Percentiles rank a stretch among this genome's conserved stretches.
Conservation (phyloP, 2,888 invertebrate species). For the Himalopsyche japonica region DNA sequence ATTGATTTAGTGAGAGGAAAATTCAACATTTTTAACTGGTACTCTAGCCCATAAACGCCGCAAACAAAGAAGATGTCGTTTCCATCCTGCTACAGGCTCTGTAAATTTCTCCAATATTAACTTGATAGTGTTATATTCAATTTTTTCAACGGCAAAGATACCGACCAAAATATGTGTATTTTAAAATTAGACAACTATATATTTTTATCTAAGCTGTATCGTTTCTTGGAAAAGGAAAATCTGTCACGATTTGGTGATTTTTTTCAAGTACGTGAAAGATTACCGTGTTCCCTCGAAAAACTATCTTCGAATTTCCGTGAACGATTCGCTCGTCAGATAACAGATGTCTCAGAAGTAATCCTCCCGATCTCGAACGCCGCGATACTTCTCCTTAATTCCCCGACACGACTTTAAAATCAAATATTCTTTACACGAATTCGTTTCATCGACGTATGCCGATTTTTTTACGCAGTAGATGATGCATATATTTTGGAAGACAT, state of each 20-base stretch:
- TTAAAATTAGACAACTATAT: too few relatives aligned
- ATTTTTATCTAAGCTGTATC: too few relatives aligned
- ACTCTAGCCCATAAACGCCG: too few relatives aligned
- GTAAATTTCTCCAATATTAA: too few relatives aligned
- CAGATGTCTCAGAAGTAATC: background rate
- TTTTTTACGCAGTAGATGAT: background rate
- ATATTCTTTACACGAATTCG: background rate
- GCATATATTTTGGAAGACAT: too few relatives aligned
- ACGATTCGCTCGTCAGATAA: background rate
- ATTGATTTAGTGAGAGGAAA: too few relatives aligned
- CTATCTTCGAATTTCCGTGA: background rate
- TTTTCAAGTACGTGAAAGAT: background rate
- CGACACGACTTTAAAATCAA: background rate
- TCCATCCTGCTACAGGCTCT: too few relatives aligned
- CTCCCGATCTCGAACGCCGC: background rate
- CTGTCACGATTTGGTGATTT: background rate
- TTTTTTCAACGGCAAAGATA: too few relatives aligned
- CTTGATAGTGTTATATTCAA: too few relatives aligned
- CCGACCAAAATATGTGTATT: too few relatives aligned
- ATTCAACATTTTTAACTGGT: too few relatives aligned
- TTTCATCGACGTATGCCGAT: background rate
- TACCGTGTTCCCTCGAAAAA: background rate
- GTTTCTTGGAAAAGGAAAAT: background rate
- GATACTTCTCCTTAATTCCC: background rate
- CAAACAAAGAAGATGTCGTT: too few relatives aligned